A percentile compares a stretch with the other conserved stretches of the same genome.
These are phyloP conservation scores for Phocoena sinus DNA, from an alignment of 2,113 vertebrate genomes.

Conservation along the genomic window DNA sequence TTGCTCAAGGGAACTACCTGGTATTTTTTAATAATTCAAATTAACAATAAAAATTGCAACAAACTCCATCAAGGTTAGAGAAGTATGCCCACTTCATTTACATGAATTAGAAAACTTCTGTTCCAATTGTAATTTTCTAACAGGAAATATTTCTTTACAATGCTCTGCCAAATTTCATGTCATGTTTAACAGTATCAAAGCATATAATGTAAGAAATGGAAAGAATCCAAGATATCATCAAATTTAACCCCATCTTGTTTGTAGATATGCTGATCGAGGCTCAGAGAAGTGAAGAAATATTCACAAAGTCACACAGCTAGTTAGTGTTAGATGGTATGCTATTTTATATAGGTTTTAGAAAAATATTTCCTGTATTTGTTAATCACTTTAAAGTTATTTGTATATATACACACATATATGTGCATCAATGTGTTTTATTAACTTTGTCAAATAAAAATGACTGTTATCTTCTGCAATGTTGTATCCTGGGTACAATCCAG, in stretches of 20 bases:
- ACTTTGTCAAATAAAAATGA: neutral
- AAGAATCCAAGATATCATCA: neutral
- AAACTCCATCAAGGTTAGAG: neutral
- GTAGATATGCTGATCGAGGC: neutral
- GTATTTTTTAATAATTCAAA: neutral
- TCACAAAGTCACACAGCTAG: neutral
- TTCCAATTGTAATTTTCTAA: slow-evolving; percentile 16
- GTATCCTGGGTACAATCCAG: neutral
- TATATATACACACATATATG: neutral
- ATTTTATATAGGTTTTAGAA: neutral
- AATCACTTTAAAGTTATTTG: neutral
- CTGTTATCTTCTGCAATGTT: neutral
- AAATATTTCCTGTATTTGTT: neutral
- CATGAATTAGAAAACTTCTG: slow-evolving; percentile 11
- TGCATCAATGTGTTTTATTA: neutral
- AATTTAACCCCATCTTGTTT: neutral
- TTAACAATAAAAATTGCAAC: slow-evolving; percentile 18
- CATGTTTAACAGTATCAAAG: neutral
- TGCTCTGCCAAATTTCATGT: slow-evolving; percentile 25
- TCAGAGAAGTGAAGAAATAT: neutral
- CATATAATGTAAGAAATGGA: neutral
- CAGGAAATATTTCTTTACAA: neutral
- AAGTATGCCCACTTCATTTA: neutral
- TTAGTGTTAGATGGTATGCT: neutral
- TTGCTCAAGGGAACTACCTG: neutral